Evolutionary conservation across 2,113 vertebrate species (phyloP).

Genomic region (Dromas ardeola): DNA sequence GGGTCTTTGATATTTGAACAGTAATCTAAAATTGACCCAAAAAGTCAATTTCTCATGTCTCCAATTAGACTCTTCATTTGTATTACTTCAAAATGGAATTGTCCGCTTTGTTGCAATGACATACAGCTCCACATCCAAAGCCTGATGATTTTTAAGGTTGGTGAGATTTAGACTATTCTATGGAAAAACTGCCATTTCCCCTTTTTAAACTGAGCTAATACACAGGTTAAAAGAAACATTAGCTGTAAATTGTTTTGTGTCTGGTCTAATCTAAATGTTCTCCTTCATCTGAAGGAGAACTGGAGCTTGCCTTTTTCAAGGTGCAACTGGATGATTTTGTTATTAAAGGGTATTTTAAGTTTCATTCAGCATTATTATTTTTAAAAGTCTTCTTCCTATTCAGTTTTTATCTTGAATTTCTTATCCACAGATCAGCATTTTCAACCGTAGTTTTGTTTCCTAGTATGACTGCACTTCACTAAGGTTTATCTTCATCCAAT

Average conservation of each 20-base stretch:
- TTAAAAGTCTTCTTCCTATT: background rate
- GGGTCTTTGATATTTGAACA: background rate
- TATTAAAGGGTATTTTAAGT: background rate
- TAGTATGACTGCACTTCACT: background rate
- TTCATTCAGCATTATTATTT: background rate
- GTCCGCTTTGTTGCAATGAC: background rate
- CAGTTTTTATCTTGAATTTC: constrained; percentile 16
- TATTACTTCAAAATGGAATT: background rate
- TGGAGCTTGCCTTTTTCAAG: background rate
- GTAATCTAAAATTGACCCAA: background rate
- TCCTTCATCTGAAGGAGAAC: background rate
- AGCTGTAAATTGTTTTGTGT: background rate
- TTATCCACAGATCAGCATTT: constrained; percentile 42
- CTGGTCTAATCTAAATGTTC: background rate
- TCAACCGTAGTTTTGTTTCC: constrained; percentile 7
- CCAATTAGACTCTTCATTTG: background rate
- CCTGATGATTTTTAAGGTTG: background rate
- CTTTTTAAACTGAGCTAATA: background rate
- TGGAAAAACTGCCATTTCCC: background rate
- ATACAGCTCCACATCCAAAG: background rate
- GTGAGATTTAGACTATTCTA: background rate
- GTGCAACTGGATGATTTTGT: background rate
- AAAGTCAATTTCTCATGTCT: background rate
- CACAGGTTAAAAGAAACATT: background rate
- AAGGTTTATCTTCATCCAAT: constrained; percentile 1